Base-by-base conservation (phyloP, 2,113 vertebrate genomes). In the Tyto alba region DNA sequence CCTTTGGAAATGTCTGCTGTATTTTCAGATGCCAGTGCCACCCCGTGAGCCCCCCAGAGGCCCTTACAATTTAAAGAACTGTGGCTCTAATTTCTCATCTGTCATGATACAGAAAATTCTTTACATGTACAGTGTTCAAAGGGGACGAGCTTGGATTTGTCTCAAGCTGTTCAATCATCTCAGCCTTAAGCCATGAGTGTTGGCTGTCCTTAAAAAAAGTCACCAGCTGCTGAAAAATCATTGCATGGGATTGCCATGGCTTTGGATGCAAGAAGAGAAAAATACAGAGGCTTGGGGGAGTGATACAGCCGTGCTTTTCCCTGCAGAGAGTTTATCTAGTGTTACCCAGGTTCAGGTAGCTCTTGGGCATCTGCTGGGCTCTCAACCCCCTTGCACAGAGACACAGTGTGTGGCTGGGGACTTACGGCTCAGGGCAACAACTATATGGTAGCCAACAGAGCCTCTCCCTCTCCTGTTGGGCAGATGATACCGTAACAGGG, bases 391-490 rank as follows among this genome's bases (percentile, higher is more conserved):
- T 27, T 16, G n/a, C 38, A 30, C 41, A 11, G 32, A 34, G 17
- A 12, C 36, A 7, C 3, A 3, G 13, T 9, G 14, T 7, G n/a
- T 43, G 56, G 63, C 48, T n/a, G 43, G 7, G 41, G 43, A 15
- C 40, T 48, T 40, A 4, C 26, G 55, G 57, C 68, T 89, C 40
- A 29, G 20, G 45, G 52, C 22, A 29, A 53, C 52, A 10, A 8
- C 64, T 22, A 0, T 8, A 3, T 5, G 36, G 48, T 16, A 38
- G 62, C 59, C 67, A 68, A 1, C 22, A 5, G 0, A 20, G 55
- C 55, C 48, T 60, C 20, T 9, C 3, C 0, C 41, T 34, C 71
- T 52, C 29, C 64, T 40, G 20, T 47, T 19, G 73, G 26, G 40
- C 69, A 68, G 60, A 19, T 23, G 57, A 34, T 3, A 4, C 32